These are phyloP conservation scores for Drosophila anceps DNA, from an alignment of 2,888 invertebrate genomes.

Conservation along the genomic window DNA sequence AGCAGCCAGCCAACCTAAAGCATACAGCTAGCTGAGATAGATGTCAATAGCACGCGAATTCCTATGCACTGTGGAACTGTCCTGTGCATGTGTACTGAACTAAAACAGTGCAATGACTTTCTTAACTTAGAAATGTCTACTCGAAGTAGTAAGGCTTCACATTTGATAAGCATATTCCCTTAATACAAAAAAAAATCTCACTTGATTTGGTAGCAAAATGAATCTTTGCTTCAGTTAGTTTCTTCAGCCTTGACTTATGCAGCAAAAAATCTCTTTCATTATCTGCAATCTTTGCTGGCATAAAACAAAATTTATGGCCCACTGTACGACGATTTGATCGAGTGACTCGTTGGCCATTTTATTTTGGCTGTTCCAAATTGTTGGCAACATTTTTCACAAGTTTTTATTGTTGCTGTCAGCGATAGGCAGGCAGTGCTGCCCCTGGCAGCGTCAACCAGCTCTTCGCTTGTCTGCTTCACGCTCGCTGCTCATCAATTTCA, in stretches of 20 bases:
- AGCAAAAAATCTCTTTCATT: background rate
- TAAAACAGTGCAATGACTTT: too few species aligned
- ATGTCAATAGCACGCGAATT: constrained; percentile 37
- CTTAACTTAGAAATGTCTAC: too few species aligned
- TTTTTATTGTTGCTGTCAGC: constrained; percentile 76
- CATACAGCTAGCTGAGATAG: constrained; percentile 11
- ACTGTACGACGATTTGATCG: constrained; percentile 60
- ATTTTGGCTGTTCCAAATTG: constrained; percentile 68
- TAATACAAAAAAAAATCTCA: too few species aligned
- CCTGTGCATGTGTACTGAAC: too few species aligned
- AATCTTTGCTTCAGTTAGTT: background rate
- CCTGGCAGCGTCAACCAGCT: constrained; percentile 32
- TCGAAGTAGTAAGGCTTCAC: too few species aligned
- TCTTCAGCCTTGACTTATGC: background rate
- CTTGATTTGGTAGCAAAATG: too few species aligned
- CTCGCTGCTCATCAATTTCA: constrained; percentile 70
- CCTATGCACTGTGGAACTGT: constrained; percentile 18
- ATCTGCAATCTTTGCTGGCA: background rate
- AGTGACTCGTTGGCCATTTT: constrained; percentile 75
- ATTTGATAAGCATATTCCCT: too few species aligned
- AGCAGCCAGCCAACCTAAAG: background rate
- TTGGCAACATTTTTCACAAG: constrained; percentile 66
- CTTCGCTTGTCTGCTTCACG: constrained; percentile 51
- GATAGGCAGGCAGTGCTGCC: constrained; percentile 65
- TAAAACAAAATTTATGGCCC: background rate